Percentiles rank a stretch among this genome's conserved stretches.
Conservation (phyloP, 2,797 vertebrate genomes). For the Brachyrhaphis roseni region DNA sequence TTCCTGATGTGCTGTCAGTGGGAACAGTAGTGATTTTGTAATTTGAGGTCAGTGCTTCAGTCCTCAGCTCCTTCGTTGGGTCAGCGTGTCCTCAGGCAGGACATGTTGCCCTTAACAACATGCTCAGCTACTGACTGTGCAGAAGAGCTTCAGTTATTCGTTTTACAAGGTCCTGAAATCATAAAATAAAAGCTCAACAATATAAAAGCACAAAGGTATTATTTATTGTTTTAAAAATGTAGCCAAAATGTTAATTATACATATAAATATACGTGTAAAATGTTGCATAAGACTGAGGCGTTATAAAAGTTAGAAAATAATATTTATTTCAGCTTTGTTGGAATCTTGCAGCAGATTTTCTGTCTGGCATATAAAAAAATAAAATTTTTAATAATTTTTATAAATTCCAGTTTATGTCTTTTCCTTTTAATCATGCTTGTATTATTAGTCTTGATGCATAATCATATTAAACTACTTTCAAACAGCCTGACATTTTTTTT, state of each 20-base stretch:
- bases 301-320: neutral
- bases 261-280: neutral
- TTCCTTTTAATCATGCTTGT: neutral
- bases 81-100: neutral
- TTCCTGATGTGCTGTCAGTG: neutral
- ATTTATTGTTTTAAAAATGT: neutral
- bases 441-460: neutral
- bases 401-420: neutral
- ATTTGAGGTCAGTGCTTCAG: constrained; percentile 1
- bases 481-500: neutral
- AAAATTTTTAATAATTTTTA: neutral
- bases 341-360: neutral
- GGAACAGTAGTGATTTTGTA: neutral
- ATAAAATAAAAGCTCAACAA: neutral
- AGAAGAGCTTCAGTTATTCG: neutral
- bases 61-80: neutral
- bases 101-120: neutral
- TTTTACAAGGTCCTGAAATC: neutral
- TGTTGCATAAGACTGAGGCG: neutral
- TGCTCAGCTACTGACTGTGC: neutral
- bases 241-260: neutral
- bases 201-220: neutral
- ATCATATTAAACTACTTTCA: neutral
- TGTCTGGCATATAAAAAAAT: neutral
- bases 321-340: neutral